Base-by-base conservation (phyloP, 2,113 vertebrate genomes). In the Halcyon senegalensis region DNA sequence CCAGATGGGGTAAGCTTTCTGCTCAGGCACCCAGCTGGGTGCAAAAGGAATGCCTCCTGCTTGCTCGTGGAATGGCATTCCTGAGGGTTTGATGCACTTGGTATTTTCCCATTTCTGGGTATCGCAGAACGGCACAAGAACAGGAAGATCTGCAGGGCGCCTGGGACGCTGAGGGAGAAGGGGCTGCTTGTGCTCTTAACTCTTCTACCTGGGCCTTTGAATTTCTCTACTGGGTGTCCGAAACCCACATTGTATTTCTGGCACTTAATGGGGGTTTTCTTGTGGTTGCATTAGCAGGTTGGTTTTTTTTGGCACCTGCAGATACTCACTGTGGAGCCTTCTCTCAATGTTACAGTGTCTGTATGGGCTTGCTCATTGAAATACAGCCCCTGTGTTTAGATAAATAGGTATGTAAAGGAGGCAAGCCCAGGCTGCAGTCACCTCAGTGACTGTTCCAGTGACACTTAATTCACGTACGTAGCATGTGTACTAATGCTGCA, bases 1-100 rank as follows among this genome's bases (percentile, higher is more conserved):
- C 99, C 99, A 58, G 99, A 99, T 79, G 99, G 99, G 98, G 99
- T 99, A 97, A 99, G 99, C 94, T 94, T 96, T 73, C 31, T 73
- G 21, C 44, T 77, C 10, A 41, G 39, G 62, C 77, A 58, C 48
- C 31, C n/a, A 48, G 21, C n/a, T 0, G 2, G 43, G 28, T 69
- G 41, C 3, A 3, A 48, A 46, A 51, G 25, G 12, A 55, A 64
- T 81, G 28, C n/a, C 60, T 88, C 48, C 44, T 90, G 24, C 60
- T 87, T 69, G 23, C 73, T 90, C 23, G 39, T 4, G 2, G n/a
- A 82, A 27, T 9, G 37, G n/a, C 53, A 31, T n/a, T 55, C 39
- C 56, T 80, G 35, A 63, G 76, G 14, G 30, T 74, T 95, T 73
- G 41, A 30, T 59, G 46, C 16, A 7, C 20, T 85, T 50, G 39